A percentile compares a stretch with the other conserved stretches of the same genome.
These are phyloP conservation scores for Columba livia DNA, from an alignment of 2,113 vertebrate genomes.

Conservation along the genomic window DNA sequence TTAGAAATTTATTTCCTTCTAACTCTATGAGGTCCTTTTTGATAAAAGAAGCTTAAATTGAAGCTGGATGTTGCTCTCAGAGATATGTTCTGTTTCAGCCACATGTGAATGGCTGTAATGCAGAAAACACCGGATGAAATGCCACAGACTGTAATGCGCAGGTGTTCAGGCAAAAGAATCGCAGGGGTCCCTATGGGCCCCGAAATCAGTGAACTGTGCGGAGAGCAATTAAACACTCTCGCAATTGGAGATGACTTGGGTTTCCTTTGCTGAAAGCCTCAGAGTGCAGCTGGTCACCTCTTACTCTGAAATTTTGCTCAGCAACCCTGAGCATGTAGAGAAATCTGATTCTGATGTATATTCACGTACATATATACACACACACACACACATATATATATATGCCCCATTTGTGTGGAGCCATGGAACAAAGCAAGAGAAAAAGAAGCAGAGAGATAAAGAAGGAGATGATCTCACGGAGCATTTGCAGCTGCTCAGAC, in stretches of 20 bases:
- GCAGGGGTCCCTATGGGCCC: neutral
- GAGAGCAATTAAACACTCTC: conserved; percentile 34
- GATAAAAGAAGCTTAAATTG: neutral
- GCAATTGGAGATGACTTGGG: neutral
- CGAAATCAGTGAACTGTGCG: conserved; percentile 19
- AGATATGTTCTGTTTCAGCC: neutral
- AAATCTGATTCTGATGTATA: neutral
- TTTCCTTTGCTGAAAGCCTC: conserved; percentile 45
- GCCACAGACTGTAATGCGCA: neutral
- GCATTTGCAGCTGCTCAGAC: neutral
- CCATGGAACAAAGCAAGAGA: neutral
- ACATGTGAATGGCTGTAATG: neutral
- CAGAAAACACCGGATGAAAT: neutral
- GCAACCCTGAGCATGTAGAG: neutral
- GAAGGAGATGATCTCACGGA: neutral
- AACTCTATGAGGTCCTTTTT: neutral
- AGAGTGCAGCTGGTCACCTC: neutral
- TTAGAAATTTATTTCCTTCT: neutral
- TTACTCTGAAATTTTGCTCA: neutral
- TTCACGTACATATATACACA: neutral
- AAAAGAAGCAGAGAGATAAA: neutral
- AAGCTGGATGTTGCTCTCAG: neutral
- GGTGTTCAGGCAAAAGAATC: conserved; percentile 37
- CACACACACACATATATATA: neutral
- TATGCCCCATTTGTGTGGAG: neutral